Evolutionary conservation across 2,797 vertebrate species (phyloP), one percentile per base, ranked within the genome.

Genomic region (Rhynchotus rufescens): DNA sequence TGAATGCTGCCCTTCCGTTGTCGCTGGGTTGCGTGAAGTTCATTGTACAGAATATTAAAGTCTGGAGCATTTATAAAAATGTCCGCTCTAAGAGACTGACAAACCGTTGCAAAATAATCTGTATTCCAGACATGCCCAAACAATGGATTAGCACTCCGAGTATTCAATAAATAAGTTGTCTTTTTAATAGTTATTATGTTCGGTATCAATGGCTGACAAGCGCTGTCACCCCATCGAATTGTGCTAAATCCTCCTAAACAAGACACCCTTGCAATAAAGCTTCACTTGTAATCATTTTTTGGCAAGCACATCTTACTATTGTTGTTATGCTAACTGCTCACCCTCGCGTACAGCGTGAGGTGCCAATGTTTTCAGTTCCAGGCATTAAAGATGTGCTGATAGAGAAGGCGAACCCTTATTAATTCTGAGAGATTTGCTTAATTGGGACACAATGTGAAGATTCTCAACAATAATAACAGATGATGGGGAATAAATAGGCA

Each of bases 341-440:
- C 84, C 68, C 75, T 90, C 1, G 19, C 0, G 28, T 95, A 26
- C 86, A 82, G 86, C 93, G n/a, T 32, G 88, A 95, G 88, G 88
- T 89, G 91, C 90, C 96, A 95, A 66, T 84, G 82, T 85, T 94
- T 95, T 25, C 82, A 84, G 88, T 40, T 82, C 80, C 91, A 60
- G 51, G 22, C 91, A 38, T 81, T 93, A 92, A 92, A 93, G 88
- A 95, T 92, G 88, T 90, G 88, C 74, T 80, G 92, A 94, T 96
- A 61, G 93, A 93, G 92, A 91, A 92, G 81, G 91, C 72, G 0
- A 95, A 61, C 69, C 80, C 88, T 90, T 94, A 90, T 95, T 94
- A 96, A 95, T 95, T 93, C 84, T 32, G 77, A 91, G 89, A 93
- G 90, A 93, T 96, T 96, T 95, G 77, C 90, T 95, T 96, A 96